Evolutionary conservation across 2,113 vertebrate species (phyloP), one percentile per base, ranked within the genome.

Genomic region (Peromyscus leucopus): DNA sequence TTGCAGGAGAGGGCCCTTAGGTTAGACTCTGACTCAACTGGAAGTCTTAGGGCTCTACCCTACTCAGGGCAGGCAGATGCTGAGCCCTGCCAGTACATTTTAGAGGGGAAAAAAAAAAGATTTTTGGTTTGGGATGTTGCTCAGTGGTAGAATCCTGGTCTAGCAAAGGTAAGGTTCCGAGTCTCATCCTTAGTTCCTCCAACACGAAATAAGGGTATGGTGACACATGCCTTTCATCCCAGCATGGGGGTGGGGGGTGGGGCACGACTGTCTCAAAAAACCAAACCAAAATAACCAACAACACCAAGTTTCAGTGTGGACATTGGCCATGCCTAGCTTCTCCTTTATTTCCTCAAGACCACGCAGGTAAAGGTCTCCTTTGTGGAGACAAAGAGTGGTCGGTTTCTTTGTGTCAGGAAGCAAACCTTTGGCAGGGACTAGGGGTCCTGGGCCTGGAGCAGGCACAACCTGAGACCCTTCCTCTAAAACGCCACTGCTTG

Each of bases 321-420:
- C n/a, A 33, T 0, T 33, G 21, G 33, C 13, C 2, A 8, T 46
- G 13, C 28, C n/a, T 28, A 12, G 7, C 15, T 33, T 31, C 33
- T 39, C 39, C 36, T 63, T 42, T 36, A 19, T 2, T 28, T 36
- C 19, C n/a, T 80, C 1, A 1, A 55, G 78, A 63, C 24, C n/a
- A 8, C 0, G 22, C 59, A 11, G 0, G 31, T 4, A 28, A n/a
- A 16, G 39, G 46, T 71, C 31, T 3, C 5, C 15, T 24, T 67
- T 67, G 8, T 74, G 85, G 26, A 84, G 61, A 71, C 31, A 42
- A 33, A 85, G 3, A 8, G 26, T 7, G 13, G 61, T 80, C n/a
- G 39, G 46, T 46, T 74, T 16, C 59, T 59, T 61, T 42, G 42
- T 51, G 57, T 57, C 51, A 55, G 61, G 63, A 65, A 63, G 26